Evolutionary conservation across 2,888 invertebrate genomes (phyloP).

Genomic region (Hypsopygia costalis): DNA sequence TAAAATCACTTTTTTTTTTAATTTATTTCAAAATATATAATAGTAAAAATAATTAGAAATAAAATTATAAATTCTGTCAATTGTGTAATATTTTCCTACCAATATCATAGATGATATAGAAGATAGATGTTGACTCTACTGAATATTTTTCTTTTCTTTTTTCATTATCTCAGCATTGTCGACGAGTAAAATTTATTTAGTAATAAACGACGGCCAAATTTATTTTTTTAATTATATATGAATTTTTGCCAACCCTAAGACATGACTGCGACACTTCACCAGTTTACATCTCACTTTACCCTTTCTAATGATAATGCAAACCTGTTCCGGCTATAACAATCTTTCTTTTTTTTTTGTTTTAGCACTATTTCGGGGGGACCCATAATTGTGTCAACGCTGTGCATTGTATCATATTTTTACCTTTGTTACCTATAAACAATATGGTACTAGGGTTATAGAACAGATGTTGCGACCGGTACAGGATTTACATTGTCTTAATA

Average conservation of each 20-base stretch:
- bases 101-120: too few species aligned
- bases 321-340: conserved; percentile 66
- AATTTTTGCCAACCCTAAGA: conserved; percentile 52
- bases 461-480: conserved; percentile 53
- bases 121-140: too few species aligned
- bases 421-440: conserved; percentile 61
- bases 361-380: conserved; percentile 46
- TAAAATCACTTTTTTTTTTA: too few species aligned
- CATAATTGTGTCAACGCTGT: conserved; percentile 71
- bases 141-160: too few species aligned
- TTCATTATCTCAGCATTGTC: too few species aligned
- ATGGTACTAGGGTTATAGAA: conserved; percentile 43
- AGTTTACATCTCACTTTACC: conserved; percentile 71
- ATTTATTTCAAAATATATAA: too few species aligned
- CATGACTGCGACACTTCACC: conserved; percentile 50
- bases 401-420: conserved; percentile 47
- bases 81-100: too few species aligned
- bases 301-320: conserved; percentile 73
- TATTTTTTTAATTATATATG: too few species aligned
- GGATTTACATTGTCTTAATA: conserved; percentile 64
- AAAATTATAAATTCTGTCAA: too few species aligned
- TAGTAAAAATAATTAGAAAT: too few species aligned
- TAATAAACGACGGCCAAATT: too few species aligned
- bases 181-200: too few species aligned
- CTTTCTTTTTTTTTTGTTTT: conserved; percentile 76